Conservation (phyloP, 2,797 vertebrate genomes). For the Argentina silus region DNA sequence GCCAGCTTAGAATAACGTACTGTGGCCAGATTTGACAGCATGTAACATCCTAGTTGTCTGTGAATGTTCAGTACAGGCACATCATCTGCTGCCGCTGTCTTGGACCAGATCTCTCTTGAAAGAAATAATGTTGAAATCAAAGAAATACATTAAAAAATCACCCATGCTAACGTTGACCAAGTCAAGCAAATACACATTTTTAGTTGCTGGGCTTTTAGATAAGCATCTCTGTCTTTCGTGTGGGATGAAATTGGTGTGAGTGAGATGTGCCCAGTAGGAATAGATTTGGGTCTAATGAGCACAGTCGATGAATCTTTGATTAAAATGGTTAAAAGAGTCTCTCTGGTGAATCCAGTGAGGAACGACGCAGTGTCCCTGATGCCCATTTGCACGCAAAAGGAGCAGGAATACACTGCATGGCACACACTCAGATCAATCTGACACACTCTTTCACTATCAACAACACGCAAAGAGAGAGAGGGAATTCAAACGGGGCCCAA, state of each 20-base stretch:
- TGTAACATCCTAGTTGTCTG: no score
- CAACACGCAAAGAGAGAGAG: not conserved
- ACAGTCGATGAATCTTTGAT: constrained; percentile 56
- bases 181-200: no score
- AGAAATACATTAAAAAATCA: not conserved
- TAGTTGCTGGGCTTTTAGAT: no score
- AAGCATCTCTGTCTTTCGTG: no score
- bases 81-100: no score
- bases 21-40: no score
- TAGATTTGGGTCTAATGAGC: constrained; percentile 31
- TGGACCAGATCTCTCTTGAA: no score
- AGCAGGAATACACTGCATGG: not conserved
- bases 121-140: not conserved
- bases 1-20: no score
- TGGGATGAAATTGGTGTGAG: not conserved
- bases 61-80: no score
- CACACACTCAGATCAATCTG: not conserved
- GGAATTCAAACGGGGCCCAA: not conserved
- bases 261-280: constrained; percentile 30
- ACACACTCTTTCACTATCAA: not conserved
- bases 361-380: constrained; percentile 20
- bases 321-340: constrained; percentile 31
- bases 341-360: not conserved
- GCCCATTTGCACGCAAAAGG: constrained; percentile 27
- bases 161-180: not conserved